Conservation (phyloP, 2,888 invertebrate genomes). For the Nudaria mundana region DNA sequence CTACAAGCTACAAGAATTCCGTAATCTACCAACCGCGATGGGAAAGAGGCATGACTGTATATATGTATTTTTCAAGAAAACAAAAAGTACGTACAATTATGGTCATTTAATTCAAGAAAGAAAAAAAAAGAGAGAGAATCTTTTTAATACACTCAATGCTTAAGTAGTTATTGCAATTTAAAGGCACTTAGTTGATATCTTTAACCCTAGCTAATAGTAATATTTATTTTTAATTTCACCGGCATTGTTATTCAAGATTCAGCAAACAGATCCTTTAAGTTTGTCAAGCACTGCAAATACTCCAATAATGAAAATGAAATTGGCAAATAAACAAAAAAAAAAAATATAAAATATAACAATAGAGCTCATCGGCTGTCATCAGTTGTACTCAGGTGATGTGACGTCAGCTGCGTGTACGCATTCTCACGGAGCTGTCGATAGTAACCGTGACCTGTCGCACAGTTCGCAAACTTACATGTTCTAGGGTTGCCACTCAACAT, state of each 20-base stretch:
- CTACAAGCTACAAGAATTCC: no score
- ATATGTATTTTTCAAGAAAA: no score
- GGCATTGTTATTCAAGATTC: slow-evolving; percentile 12
- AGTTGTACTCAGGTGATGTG: slow-evolving; percentile 19
- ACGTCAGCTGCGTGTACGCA: slow-evolving; percentile 32
- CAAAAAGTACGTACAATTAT: no score
- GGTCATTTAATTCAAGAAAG: no score
- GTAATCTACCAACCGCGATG: no score
- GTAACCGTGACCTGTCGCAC: slow-evolving; percentile 33
- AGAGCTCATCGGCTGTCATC: slow-evolving; percentile 29
- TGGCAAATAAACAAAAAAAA: slow-evolving; percentile 24
- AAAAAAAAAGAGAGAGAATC: no score
- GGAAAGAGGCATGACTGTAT: no score
- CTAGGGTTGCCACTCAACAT: slow-evolving; percentile 19
- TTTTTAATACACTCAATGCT: no score
- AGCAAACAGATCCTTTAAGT: slow-evolving; percentile 3
- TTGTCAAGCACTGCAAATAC: slow-evolving; percentile 7
- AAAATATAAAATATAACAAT: slow-evolving; percentile 25
- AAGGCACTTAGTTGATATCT: no score
- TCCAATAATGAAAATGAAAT: slow-evolving; percentile 24
- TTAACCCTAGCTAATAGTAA: no score
- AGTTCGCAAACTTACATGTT: slow-evolving; percentile 26
- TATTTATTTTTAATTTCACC: slow-evolving; percentile 11
- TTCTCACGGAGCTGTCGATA: slow-evolving; percentile 33
- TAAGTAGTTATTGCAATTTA: no score